Percentiles rank a stretch among this genome's conserved stretches.
Evolutionary conservation across 2,797 vertebrate genomes (phyloP).

Genomic region (Psittacula derbiana): DNA sequence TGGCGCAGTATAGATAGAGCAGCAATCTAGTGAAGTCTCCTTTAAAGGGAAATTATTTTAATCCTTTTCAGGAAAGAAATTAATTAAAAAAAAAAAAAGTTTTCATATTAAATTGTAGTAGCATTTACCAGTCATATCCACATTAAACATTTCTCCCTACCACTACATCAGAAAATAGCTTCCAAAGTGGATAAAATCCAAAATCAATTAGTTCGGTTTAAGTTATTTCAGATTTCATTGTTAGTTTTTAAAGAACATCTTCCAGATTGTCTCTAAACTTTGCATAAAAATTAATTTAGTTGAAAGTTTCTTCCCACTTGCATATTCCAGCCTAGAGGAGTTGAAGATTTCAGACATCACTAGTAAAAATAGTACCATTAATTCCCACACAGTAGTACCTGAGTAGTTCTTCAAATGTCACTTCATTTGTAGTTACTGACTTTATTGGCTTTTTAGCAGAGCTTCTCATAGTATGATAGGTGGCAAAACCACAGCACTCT

Average conservation of each 20-base stretch:
- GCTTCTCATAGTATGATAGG: not conserved
- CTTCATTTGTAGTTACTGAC: not conserved
- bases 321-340: not conserved
- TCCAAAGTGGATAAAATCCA: slow-evolving; percentile 56
- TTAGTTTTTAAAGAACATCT: slow-evolving; percentile 52
- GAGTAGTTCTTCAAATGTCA: not conserved
- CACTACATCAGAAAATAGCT: slow-evolving; percentile 60
- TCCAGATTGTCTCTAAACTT: slow-evolving; percentile 44
- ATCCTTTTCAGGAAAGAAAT: slow-evolving; percentile 70
- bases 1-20: slow-evolving; percentile 24
- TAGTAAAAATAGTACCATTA: slow-evolving; percentile 11
- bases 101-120: slow-evolving; percentile 42
- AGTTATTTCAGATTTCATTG: slow-evolving; percentile 70
- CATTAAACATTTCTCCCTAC: slow-evolving; percentile 49
- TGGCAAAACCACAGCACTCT: not conserved
- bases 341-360: not conserved
- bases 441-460: not conserved
- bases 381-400: not conserved
- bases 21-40: slow-evolving; percentile 49
- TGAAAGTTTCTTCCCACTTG: not conserved
- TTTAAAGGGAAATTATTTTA: slow-evolving; percentile 71
- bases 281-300: slow-evolving; percentile 30
- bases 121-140: slow-evolving; percentile 64
- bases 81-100: slow-evolving; percentile 50
- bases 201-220: slow-evolving; percentile 75